These are phyloP conservation scores for Euglossa dilemma DNA, from an alignment of 1,140 invertebrate genomes.

Conservation along the genomic window DNA sequence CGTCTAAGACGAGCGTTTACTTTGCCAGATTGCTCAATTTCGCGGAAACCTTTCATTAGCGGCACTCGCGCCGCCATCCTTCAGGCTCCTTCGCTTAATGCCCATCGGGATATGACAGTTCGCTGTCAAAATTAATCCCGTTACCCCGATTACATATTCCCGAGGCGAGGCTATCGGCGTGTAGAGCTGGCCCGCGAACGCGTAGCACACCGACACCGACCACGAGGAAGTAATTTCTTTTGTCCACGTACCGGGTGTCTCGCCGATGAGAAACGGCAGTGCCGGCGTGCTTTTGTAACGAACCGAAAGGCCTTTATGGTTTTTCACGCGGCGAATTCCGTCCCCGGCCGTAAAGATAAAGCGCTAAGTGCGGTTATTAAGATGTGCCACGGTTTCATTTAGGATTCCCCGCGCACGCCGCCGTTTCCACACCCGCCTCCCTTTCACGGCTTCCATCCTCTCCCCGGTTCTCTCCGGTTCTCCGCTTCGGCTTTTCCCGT, in stretches of 20 bases:
- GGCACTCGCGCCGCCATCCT: background rate
- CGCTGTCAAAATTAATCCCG: slow-evolving; percentile 24
- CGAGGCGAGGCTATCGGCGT: background rate
- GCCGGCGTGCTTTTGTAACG: background rate
- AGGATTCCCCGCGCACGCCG: slow-evolving; percentile 27
- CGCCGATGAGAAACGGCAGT: background rate
- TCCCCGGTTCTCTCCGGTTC: too few relatives aligned
- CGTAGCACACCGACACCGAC: background rate
- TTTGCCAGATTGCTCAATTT: slow-evolving; percentile 26
- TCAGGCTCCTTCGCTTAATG: slow-evolving; percentile 13
- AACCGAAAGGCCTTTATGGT: slow-evolving; percentile 17
- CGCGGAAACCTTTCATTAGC: slow-evolving; percentile 31
- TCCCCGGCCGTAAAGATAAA: slow-evolving; percentile 41
- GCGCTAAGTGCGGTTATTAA: slow-evolving; percentile 54
- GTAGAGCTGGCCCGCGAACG: background rate
- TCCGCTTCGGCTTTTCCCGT: background rate
- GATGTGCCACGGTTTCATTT: slow-evolving; percentile 51
- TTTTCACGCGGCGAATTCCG: slow-evolving; percentile 28
- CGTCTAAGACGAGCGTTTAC: slow-evolving; percentile 11
- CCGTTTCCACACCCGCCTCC: background rate
- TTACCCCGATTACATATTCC: slow-evolving; percentile 27
- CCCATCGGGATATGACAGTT: slow-evolving; percentile 4
- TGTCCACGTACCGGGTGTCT: slow-evolving; percentile 12
- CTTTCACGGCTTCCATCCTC: background rate
- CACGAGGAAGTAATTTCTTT: slow-evolving; percentile 45